Conservation (phyloP, 2,888 invertebrate species). For the Amblyteles armatorius region DNA sequence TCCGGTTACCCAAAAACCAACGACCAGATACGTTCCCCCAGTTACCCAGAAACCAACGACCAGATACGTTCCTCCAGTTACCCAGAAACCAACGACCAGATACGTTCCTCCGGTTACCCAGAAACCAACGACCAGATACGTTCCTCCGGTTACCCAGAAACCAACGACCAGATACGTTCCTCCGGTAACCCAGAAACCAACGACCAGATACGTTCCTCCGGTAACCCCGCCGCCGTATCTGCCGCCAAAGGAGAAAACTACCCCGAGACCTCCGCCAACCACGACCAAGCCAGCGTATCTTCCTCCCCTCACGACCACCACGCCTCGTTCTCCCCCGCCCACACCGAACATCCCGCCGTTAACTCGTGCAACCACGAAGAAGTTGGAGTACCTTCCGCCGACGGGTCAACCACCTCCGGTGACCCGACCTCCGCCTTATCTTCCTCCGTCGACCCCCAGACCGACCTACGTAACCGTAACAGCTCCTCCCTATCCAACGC, state of each 20-base stretch:
- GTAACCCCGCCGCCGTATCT: conserved; percentile 37
- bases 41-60: conserved; percentile 66
- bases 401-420: conserved; percentile 49
- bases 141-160: conserved; percentile 45
- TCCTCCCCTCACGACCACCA: conserved; percentile 59
- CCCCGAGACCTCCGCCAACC: conserved; percentile 62
- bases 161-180: conserved; percentile 52
- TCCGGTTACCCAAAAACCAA: conserved; percentile 26
- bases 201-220: conserved; percentile 59
- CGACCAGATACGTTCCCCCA: conserved; percentile 34
- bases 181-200: conserved; percentile 44
- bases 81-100: conserved; percentile 40
- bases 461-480: conserved; percentile 78
- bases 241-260: background rate
- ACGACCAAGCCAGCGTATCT: conserved; percentile 58
- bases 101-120: conserved; percentile 49
- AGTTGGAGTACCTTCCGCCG: conserved; percentile 52
- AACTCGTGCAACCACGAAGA: conserved; percentile 30
- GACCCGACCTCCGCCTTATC: conserved; percentile 79
- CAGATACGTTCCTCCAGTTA: conserved; percentile 26
- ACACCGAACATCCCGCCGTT: conserved; percentile 74
- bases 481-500: conserved; percentile 83
- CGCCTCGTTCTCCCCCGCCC: conserved; percentile 59
- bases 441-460: conserved; percentile 79
- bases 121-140: conserved; percentile 52